Base-by-base conservation (phyloP, 2,113 vertebrate species). In the Anser brachyrhynchus region DNA sequence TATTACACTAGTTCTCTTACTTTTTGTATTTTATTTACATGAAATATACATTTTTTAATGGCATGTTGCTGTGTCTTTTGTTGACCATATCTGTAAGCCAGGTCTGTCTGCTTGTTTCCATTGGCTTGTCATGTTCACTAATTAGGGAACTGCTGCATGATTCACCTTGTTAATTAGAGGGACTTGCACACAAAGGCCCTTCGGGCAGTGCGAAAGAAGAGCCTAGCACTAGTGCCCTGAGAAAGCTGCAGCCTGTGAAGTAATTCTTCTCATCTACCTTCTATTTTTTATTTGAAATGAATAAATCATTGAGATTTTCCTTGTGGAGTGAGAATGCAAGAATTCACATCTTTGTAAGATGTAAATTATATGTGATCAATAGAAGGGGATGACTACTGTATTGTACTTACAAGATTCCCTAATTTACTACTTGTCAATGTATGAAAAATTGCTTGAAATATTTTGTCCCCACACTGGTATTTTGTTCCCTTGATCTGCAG, bases 111-210 rank as follows among this genome's bases (percentile, higher is more conserved):
- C 98, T 98, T 98, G 98, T 98, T 99, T 99, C 99, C 98, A 98
- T 99, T 98, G 98, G 98, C 98, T 99, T 99, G 99, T 99, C 99
- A 98, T 98, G 99, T 99, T 99, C 98, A 98, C 99, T 99, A 99
- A 99, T 99, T 99, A 99, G 99, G 98, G 99, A 98, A 98, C 98
- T 98, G 98, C 99, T 97, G 99, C 98, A 98, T 99, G 99, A 99
- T 99, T 99, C 99, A 99, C 99, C 99, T 99, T 99, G 99, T 99
- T 99, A 99, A 99, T 99, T 99, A 99, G 99, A 99, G 99, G 99
- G 99, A 99, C 99, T 99, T 98, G 98, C 98, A 98, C 98, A 98
- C 98, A 98, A 98, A 98, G 97, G 97, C 98, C 99, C 98, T 96
- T 97, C 91, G 98, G 99, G 98, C 98, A 93, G 95, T 96, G 97